Evolutionary conservation across 2,113 vertebrate species (phyloP), one percentile per base, ranked within the genome.

Genomic region (Chinchilla lanigera): DNA sequence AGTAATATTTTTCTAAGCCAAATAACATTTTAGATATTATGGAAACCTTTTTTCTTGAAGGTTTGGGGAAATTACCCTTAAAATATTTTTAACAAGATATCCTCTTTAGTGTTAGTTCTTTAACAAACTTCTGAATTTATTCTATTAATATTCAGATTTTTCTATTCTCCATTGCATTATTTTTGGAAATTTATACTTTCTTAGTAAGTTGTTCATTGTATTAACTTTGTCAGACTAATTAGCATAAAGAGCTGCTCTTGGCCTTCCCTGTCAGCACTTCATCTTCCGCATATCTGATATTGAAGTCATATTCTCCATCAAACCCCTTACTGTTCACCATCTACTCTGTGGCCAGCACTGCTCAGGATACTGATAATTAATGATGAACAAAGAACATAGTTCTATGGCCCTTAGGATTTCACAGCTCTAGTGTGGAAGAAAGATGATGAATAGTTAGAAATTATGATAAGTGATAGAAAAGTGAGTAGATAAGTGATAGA

Each of bases 1-100:
- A 87, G 30, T 50, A 47, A 65, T 96, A 38, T 92, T 95, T 93
- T 73, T 67, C 50, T 65, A 95, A 67, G 35, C 56, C 82, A 73
- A 95, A 50, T 94, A 92, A 60, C 63, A 73, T 90, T 94, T 93
- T 89, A 90, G 94, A 81, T 96, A 94, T 92, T 82, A 86, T 54
- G 58, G 3, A 54, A 90, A 88, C 85, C 9, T 85, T 86, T 95
- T 80, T 54, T 24, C 61, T 71, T 89, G 16, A 93, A 89, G 19
- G 20, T 85, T 56, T 86, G 17, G 35, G 20, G 47, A 26, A 92
- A 93, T 93, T 47, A 89, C 7, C 28, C 73, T 86, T 89, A 95
- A 96, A 95, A 84, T 89, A 92, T 83, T 92, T 20, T 69, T 77
- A 90, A 28, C 2, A 14, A 91, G 24, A 12, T 58, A 71, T 92